Conservation (phyloP, 2,113 vertebrate genomes). For the Tonatia bakeri region DNA sequence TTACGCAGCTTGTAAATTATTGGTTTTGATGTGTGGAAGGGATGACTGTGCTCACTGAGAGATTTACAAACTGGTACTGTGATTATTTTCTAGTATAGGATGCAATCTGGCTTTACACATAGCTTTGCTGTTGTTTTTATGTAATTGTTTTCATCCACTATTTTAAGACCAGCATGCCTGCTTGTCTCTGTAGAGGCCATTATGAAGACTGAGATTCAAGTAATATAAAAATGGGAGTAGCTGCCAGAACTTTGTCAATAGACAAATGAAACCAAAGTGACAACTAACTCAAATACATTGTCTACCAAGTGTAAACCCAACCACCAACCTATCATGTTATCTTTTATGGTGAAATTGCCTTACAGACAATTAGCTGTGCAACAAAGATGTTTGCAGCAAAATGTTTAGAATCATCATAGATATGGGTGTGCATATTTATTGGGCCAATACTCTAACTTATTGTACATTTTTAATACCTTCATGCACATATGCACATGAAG, state of each 20-base stretch:
- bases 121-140: not conserved
- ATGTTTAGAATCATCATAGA: not conserved
- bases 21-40: not conserved
- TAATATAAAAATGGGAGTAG: not conserved
- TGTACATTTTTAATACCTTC: not conserved
- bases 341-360: not conserved
- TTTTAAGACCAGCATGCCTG: not conserved
- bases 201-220: not conserved
- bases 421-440: accelerated
- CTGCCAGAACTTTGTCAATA: not conserved
- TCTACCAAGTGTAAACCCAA: not conserved
- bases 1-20: not conserved
- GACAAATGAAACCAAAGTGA: not conserved
- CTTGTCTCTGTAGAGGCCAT: not conserved
- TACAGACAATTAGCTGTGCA: not conserved
- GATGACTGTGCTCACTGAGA: not conserved
- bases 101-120: not conserved
- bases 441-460: no score
- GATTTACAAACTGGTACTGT: not conserved
- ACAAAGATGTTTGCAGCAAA: not conserved
- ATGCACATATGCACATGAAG: accelerated
- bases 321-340: not conserved
- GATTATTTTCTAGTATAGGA: not conserved
- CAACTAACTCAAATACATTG: not conserved
- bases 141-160: not conserved